These are phyloP conservation scores for Myotis pilosus DNA, from an alignment of 2,797 vertebrate species.

Conservation along the genomic window DNA sequence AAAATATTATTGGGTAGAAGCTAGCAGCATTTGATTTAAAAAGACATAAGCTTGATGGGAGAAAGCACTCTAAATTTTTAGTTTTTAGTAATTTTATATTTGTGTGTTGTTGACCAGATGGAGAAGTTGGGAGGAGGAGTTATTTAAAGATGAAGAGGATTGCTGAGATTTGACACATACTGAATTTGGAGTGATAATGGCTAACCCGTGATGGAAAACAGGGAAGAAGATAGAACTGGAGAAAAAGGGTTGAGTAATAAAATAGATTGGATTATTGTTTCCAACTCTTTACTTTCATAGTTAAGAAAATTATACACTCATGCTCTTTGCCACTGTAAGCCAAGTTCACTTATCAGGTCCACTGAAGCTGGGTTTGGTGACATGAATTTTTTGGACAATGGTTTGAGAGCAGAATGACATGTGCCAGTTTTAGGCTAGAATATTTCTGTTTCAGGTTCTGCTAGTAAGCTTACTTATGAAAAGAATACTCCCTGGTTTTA, in stretches of 20 bases:
- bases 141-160: background rate
- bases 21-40: background rate
- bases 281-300: background rate
- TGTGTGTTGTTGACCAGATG: background rate
- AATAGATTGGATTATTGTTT: background rate
- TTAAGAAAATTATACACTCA: background rate
- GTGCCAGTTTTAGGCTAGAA: background rate
- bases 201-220: background rate
- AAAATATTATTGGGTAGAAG: background rate
- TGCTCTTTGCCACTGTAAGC: background rate
- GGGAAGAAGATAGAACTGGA: background rate
- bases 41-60: background rate
- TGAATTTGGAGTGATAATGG: background rate
- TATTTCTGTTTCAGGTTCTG: slow-evolving; percentile 5
- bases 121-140: background rate
- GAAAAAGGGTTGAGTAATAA: background rate
- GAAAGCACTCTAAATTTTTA: background rate
- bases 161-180: slow-evolving; percentile 6
- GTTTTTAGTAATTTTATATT: slow-evolving; percentile 13
- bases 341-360: background rate
- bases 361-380: background rate
- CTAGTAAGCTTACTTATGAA: background rate
- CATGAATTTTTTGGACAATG: background rate
- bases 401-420: background rate
- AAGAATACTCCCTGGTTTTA: background rate